Evolutionary conservation across 1,140 invertebrate species (phyloP).

Genomic region (Branchinecta lynchi): DNA sequence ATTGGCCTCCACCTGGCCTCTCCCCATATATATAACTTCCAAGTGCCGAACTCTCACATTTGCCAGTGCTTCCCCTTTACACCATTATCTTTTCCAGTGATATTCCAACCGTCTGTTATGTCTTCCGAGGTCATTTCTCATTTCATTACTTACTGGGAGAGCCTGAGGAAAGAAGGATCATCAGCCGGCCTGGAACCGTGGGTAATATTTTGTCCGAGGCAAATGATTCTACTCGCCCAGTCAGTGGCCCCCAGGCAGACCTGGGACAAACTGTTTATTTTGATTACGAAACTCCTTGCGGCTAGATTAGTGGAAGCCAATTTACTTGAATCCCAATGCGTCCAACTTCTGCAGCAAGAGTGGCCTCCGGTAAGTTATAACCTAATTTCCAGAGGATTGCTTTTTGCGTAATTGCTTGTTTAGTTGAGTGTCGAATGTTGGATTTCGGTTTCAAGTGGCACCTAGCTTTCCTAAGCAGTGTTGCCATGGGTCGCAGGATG

Average conservation of each 20-base stretch:
- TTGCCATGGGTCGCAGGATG: too few species aligned
- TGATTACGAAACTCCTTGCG: conserved; percentile 2
- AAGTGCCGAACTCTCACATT: too few species aligned
- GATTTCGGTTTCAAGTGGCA: too few species aligned
- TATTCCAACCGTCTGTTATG: background rate
- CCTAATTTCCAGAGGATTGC: too few species aligned
- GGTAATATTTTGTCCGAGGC: background rate
- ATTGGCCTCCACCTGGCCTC: too few species aligned
- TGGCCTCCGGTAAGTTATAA: conserved; percentile 1
- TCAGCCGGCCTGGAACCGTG: background rate
- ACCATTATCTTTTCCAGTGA: background rate
- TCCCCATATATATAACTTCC: too few species aligned
- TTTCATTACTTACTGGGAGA: background rate
- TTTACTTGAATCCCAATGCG: conserved; percentile 3
- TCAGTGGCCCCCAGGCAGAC: background rate
- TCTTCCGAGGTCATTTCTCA: background rate
- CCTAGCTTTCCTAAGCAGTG: too few species aligned
- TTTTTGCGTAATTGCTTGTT: too few species aligned
- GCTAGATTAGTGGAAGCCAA: background rate
- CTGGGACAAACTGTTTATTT: background rate
- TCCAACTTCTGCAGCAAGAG: background rate
- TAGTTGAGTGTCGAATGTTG: too few species aligned
- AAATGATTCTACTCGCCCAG: conserved; percentile 6
- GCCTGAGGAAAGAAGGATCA: background rate
- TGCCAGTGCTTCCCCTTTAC: too few species aligned